Evolutionary conservation across 2,888 invertebrate genomes (phyloP).

Genomic region (Glyphotaelius pellucidus): DNA sequence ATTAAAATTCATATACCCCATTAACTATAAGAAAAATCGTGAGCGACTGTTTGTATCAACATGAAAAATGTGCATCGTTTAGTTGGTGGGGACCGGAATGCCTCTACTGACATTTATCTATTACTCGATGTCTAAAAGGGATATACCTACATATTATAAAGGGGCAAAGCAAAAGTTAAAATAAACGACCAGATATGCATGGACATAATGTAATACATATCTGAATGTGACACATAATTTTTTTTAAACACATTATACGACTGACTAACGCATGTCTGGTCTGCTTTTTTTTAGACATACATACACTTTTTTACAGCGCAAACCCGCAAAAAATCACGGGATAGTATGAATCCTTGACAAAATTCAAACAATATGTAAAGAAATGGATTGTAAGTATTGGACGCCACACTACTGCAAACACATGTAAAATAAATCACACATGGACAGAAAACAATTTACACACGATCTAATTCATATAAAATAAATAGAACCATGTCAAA

Average conservation of each 20-base stretch:
- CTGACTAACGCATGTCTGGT: not conserved
- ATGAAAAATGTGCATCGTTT: slow-evolving; percentile 30
- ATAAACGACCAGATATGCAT: not conserved
- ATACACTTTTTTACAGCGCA: too few relatives aligned
- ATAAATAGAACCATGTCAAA: too few relatives aligned
- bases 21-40: slow-evolving; percentile 38
- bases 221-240: too few relatives aligned
- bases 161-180: not conserved
- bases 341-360: too few relatives aligned
- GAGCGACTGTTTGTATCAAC: slow-evolving; percentile 25
- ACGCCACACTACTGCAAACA: too few relatives aligned
- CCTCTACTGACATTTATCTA: slow-evolving; percentile 11
- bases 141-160: not conserved
- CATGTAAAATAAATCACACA: too few relatives aligned
- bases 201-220: not conserved
- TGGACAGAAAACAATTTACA: too few relatives aligned
- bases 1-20: slow-evolving; percentile 22
- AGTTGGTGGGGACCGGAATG: slow-evolving; percentile 13
- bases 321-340: too few relatives aligned
- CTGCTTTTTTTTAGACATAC: too few relatives aligned
- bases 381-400: too few relatives aligned
- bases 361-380: too few relatives aligned
- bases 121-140: not conserved
- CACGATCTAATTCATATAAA: too few relatives aligned
- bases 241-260: not conserved